Evolutionary conservation across 2,797 vertebrate genomes (phyloP).

Genomic region (Pseudopleuronectes americanus): DNA sequence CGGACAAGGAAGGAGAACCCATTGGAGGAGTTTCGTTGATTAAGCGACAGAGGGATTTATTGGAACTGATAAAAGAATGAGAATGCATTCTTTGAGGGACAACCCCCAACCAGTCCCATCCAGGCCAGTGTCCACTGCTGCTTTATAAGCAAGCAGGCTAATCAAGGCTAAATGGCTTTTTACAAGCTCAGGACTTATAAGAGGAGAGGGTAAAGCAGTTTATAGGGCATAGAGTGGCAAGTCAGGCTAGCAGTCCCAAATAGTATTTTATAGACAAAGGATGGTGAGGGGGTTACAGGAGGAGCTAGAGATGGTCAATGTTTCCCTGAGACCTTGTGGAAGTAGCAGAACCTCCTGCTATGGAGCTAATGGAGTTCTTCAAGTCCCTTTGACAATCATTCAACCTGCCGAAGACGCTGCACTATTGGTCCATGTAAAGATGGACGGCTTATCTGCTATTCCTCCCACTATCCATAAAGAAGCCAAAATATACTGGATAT

Average conservation of each 20-base stretch:
- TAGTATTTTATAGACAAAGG: constrained; percentile 62
- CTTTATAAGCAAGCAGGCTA: constrained; percentile 88
- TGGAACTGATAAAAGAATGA: constrained; percentile 69
- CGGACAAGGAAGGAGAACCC: constrained; percentile 9
- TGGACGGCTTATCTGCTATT: too few relatives aligned
- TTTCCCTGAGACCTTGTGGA: background rate
- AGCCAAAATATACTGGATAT: too few relatives aligned
- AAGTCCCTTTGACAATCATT: background rate
- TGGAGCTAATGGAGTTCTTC: constrained; percentile 1
- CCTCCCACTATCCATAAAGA: too few relatives aligned
- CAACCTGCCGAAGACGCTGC: too few relatives aligned
- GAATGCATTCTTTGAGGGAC: constrained; percentile 49
- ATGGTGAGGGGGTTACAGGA: constrained; percentile 43
- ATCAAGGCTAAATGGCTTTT: constrained; percentile 93
- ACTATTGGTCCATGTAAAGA: too few relatives aligned
- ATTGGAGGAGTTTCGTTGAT: constrained; percentile 20
- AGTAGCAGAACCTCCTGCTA: background rate
- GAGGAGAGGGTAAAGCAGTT: constrained; percentile 82
- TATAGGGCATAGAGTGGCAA: constrained; percentile 72
- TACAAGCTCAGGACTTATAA: constrained; percentile 89
- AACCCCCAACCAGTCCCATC: constrained; percentile 40
- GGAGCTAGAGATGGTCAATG: constrained; percentile 25
- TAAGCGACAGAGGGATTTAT: constrained; percentile 64
- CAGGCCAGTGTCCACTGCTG: constrained; percentile 61
- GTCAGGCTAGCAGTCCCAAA: constrained; percentile 45